These are phyloP conservation scores for Aselliscus stoliczkanus DNA, from an alignment of 2,797 vertebrate genomes.

Conservation along the genomic window DNA sequence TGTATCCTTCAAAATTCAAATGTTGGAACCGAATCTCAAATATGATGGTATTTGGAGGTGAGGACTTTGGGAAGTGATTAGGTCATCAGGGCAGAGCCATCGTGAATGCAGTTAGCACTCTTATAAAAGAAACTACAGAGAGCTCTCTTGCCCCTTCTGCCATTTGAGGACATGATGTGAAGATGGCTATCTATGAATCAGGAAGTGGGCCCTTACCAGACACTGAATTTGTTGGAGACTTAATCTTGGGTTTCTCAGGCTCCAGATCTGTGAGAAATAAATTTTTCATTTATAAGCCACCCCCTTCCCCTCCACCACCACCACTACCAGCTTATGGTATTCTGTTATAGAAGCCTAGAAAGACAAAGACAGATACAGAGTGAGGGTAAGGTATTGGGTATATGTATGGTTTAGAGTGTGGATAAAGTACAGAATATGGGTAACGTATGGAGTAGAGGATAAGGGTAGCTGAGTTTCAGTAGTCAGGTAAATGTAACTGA, in stretches of 20 bases:
- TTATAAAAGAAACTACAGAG: neutral
- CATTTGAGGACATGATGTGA: neutral
- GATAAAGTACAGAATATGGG: neutral
- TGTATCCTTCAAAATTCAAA: neutral
- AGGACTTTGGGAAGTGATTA: neutral
- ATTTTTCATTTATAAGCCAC: neutral
- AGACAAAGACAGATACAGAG: neutral
- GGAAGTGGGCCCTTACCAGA: neutral
- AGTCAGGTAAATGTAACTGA: neutral
- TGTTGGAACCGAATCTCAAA: neutral
- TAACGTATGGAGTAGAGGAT: neutral
- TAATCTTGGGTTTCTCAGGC: neutral
- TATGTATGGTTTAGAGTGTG: neutral
- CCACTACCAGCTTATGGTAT: neutral
- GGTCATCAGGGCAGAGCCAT: neutral
- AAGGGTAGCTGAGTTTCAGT: neutral
- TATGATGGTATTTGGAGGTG: neutral
- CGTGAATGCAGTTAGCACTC: neutral
- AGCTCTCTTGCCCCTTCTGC: too few species aligned
- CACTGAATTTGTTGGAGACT: neutral
- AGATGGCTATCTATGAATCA: neutral
- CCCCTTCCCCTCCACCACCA: too few species aligned
- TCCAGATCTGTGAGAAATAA: neutral
- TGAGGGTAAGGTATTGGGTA: neutral
- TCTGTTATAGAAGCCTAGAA: neutral